Evolutionary conservation across 2,113 vertebrate genomes (phyloP).

Genomic region (Sebastes fasciatus): DNA sequence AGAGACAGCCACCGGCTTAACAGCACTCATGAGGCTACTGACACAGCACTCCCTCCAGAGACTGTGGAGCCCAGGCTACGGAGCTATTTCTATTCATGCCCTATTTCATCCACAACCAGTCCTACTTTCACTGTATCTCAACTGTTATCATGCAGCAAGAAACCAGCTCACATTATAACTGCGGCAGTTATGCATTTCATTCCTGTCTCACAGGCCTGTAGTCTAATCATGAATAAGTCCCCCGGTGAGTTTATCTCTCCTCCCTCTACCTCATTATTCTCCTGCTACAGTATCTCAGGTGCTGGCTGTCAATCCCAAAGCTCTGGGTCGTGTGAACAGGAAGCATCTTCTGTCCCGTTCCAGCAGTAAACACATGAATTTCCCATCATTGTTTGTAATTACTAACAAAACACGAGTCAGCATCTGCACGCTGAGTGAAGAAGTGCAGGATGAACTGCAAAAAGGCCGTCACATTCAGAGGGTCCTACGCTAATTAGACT

Average conservation of each 20-base stretch:
- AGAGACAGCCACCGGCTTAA: constrained; percentile 53
- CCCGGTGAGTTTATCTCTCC: constrained; percentile 20
- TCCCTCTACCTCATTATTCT: constrained; percentile 19
- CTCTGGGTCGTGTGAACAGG: constrained; percentile 16
- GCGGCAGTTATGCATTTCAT: constrained; percentile 12
- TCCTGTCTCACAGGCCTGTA: background rate
- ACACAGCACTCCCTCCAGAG: constrained; percentile 62
- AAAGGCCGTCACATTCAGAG: background rate
- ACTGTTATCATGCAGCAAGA: constrained; percentile 47
- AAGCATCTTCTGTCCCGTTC: background rate
- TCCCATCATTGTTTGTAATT: constrained; percentile 17
- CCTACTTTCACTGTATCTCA: constrained; percentile 63
- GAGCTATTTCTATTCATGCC: constrained; percentile 76
- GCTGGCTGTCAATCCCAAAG: constrained; percentile 44
- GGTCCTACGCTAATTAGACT: background rate
- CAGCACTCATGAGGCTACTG: constrained; percentile 50
- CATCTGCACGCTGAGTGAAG: background rate
- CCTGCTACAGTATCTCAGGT: constrained; percentile 25
- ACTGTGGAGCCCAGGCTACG: constrained; percentile 40
- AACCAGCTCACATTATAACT: constrained; percentile 4
- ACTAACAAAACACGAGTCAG: background rate
- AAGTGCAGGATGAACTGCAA: background rate
- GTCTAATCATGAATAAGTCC: constrained; percentile 28
- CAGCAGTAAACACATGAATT: constrained; percentile 25
- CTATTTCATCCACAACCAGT: constrained; percentile 74